A percentile compares a stretch with the other conserved stretches of the same genome.
Conservation (phyloP, 2,797 vertebrate species). For the Crypturellus tataupa region DNA sequence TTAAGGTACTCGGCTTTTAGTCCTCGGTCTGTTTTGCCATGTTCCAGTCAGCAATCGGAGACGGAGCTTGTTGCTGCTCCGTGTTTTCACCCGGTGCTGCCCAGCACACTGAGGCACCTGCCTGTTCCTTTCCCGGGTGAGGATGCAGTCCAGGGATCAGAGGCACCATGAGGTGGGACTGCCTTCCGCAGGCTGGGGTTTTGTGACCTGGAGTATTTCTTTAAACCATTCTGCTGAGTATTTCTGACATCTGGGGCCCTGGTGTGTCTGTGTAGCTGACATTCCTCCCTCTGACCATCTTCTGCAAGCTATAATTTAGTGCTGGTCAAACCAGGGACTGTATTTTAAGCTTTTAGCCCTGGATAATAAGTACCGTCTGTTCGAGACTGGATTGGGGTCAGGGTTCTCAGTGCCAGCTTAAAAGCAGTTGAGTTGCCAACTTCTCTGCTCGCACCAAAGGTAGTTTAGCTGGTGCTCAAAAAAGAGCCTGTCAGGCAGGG, state of each 20-base stretch:
- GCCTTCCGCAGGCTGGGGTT: not conserved
- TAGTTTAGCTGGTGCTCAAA: not conserved
- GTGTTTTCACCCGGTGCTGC: not conserved
- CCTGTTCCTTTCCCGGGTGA: not conserved
- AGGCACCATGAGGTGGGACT: too few relatives aligned
- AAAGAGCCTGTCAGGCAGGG: not conserved
- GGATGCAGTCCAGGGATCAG: too few relatives aligned
- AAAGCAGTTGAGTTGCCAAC: not conserved
- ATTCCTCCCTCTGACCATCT: not conserved
- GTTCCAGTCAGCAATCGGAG: not conserved
- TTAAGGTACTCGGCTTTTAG: not conserved
- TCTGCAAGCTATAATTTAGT: not conserved
- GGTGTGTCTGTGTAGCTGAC: not conserved
- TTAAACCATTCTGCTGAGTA: not conserved
- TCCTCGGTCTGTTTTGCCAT: not conserved
- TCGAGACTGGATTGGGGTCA: not conserved
- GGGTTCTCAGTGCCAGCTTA: fast-evolving
- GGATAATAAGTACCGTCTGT: not conserved
- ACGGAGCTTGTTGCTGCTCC: not conserved
- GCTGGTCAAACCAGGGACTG: not conserved
- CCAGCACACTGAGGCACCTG: not conserved
- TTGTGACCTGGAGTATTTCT: not conserved
- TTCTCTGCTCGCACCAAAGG: not conserved
- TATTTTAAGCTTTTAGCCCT: not conserved
- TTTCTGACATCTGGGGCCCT: not conserved